Evolutionary conservation across 1,140 invertebrate species (phyloP).

Genomic region (Bombus terrestris): DNA sequence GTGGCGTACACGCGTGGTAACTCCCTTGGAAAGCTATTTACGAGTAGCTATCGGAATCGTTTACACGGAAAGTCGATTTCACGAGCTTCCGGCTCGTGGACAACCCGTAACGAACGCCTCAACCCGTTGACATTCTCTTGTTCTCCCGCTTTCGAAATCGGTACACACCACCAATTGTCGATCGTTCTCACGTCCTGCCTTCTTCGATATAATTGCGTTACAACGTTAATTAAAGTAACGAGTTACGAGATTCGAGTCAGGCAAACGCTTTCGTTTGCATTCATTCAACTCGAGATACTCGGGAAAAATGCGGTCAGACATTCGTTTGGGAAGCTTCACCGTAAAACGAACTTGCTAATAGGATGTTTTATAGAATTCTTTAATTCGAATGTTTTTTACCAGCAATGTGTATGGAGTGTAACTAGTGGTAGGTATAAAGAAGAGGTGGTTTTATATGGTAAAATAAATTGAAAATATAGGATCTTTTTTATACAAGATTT

Average conservation of each 20-base stretch:
- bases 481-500: no score
- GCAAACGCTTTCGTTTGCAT: conserved; percentile 37
- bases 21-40: conserved; percentile 5
- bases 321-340: neutral
- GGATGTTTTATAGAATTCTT: neutral
- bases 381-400: no score
- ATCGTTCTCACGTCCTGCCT: conserved; percentile 32
- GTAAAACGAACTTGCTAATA: neutral
- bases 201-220: conserved; percentile 25
- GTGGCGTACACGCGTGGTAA: neutral
- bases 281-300: neutral
- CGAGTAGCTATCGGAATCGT: conserved; percentile 24
- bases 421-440: no score
- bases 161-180: conserved; percentile 21
- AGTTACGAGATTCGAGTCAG: conserved; percentile 25
- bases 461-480: no score
- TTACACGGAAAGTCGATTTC: conserved; percentile 54
- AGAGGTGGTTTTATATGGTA: no score
- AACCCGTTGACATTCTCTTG: conserved; percentile 32
- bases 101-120: neutral
- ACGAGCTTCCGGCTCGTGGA: conserved; percentile 36
- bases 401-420: no score
- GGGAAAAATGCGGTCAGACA: neutral
- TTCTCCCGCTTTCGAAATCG: conserved; percentile 34
- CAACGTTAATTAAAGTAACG: conserved; percentile 41